A percentile compares a stretch with the other conserved stretches of the same genome.
Evolutionary conservation across 2,888 invertebrate species (phyloP).

Genomic region (Syrphus vitripennis): DNA sequence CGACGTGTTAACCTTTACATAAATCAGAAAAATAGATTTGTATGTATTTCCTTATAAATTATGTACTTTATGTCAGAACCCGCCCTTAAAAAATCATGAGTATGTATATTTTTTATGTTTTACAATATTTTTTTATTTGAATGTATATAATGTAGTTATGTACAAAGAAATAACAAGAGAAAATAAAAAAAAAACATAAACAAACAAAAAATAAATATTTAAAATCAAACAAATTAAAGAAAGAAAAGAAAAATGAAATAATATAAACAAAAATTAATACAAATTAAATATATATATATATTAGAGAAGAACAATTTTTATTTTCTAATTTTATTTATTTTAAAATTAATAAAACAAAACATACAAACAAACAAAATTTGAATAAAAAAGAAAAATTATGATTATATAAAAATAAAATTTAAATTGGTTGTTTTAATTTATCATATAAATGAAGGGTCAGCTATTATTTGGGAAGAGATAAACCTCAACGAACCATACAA

Average conservation of each 20-base stretch:
- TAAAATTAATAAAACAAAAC: conserved; percentile 5
- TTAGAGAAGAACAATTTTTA: conserved; percentile 41
- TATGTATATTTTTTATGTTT: conserved; percentile 50
- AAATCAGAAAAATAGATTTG: not conserved
- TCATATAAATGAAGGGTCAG: not conserved
- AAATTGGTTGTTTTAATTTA: conserved; percentile 32
- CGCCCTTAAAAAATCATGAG: not conserved
- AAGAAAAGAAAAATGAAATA: not conserved
- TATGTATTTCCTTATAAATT: conserved; percentile 1
- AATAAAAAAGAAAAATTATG: conserved; percentile 60
- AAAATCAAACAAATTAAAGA: not conserved
- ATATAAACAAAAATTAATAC: not conserved
- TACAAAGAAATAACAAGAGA: conserved; percentile 40
- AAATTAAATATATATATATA: conserved; percentile 18
- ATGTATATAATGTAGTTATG: conserved; percentile 66
- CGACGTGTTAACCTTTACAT: not conserved
- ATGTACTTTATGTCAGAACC: not conserved
- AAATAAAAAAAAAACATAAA: conserved; percentile 7
- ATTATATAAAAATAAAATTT: conserved; percentile 45
- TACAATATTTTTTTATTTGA: conserved; percentile 16
- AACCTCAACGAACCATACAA: not conserved
- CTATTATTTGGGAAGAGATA: not conserved
- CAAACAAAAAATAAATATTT: conserved; percentile 13
- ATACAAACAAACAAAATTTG: conserved; percentile 35
- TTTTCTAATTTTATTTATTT: conserved; percentile 61